Base-by-base conservation (phyloP, 2,113 vertebrate species). In the Atherinomorus stipes region DNA sequence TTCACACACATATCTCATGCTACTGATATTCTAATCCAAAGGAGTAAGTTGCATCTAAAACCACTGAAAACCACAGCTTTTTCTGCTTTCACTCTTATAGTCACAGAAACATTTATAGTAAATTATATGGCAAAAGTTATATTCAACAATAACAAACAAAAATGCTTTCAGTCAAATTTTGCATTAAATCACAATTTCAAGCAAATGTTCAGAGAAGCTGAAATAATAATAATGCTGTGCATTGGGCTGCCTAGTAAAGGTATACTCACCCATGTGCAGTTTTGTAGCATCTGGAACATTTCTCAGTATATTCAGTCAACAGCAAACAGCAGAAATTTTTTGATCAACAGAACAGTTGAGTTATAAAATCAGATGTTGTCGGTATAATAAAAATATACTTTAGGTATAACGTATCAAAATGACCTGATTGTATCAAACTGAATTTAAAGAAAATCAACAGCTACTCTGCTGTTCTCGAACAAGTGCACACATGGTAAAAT, bases 181-280 rank as follows among this genome's bases (percentile, higher is more conserved):
- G 18, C 11, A 26, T 67, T 15, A 10, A 54, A n/a, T 6, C 26
- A 13, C 15, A 23, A 49, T 42, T 11, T 64, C 40, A 25, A 67
- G 12, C 5, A 25, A 59, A 65, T 57, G 42, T 74, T 65, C 21
- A 23, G 63, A 19, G 26, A 66, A 18, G 37, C 37, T 47, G 40
- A 47, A 13, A 11, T 18, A 42, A 38, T 21, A 18, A 18, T 53
- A 56, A 74, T 38, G 50, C 54, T 75, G 71, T 70, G 54, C 71
- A 69, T 64, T 69, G 21, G 72, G 58, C 80, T 63, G 69, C 88
- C 91, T 83, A 71, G 49, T n/a, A n/a, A n/a, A n/a, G n/a, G n/a
- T 45, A 90, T 93, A 94, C 94, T 94, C 90, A 94, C 93, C 93
- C 63, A 58, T 34, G 75, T 71, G 87, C 34, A 60, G 85, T 80